A percentile compares a stretch with the other conserved stretches of the same genome.
These are phyloP conservation scores for Bubalus kerabau DNA, from an alignment of 2,113 vertebrate species.

Conservation along the genomic window DNA sequence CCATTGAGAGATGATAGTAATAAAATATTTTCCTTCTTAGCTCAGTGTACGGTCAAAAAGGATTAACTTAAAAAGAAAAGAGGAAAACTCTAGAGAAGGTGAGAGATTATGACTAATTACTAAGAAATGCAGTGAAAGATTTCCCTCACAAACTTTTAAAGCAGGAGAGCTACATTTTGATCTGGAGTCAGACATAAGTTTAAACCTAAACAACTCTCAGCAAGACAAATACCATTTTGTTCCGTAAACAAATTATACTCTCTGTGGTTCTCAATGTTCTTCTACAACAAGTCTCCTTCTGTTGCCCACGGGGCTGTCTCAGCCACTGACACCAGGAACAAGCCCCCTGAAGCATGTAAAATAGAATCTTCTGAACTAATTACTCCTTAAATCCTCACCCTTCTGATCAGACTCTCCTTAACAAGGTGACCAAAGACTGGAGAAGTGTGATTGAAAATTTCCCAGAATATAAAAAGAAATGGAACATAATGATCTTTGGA, in stretches of 20 bases:
- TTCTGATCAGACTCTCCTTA: background rate
- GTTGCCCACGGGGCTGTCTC: background rate
- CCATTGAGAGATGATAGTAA: background rate
- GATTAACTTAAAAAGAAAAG: constrained; percentile 6
- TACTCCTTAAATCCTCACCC: background rate
- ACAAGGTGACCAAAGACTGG: background rate
- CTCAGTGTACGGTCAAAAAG: background rate
- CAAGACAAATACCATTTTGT: background rate
- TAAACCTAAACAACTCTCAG: background rate
- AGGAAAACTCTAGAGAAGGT: background rate
- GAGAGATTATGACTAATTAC: background rate
- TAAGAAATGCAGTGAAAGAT: background rate
- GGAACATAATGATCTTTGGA: background rate
- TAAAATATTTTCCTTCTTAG: constrained; percentile 9
- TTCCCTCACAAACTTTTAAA: background rate
- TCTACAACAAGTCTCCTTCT: background rate
- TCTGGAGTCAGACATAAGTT: background rate
- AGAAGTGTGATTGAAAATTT: background rate
- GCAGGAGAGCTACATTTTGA: background rate
- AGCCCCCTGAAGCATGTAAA: background rate
- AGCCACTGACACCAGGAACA: background rate
- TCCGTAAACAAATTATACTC: background rate
- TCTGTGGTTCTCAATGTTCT: background rate
- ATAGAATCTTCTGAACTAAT: background rate
- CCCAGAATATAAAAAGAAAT: background rate